phyloP scores from a whole-genome alignment of 1,140 invertebrate species.

The Cydia fagiglandana region DNA sequence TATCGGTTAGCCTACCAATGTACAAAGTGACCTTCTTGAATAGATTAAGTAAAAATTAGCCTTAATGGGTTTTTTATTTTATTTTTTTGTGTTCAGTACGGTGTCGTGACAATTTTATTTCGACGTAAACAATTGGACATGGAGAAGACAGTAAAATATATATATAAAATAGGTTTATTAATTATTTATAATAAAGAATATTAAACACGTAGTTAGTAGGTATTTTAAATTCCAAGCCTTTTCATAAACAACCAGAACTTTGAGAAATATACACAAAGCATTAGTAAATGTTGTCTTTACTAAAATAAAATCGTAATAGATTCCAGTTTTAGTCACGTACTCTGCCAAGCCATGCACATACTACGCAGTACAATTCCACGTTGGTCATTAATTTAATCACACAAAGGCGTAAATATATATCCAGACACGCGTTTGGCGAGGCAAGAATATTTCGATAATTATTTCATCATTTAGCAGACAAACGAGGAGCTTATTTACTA shows the following conservation, averaged over 20 bases:
- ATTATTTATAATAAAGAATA: no score
- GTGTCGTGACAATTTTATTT: no score
- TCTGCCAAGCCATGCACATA: slow-evolving; percentile 23
- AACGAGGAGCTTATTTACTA: not conserved
- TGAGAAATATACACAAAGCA: not conserved
- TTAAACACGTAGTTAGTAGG: no score
- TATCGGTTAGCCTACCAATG: not conserved
- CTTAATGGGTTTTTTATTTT: no score
- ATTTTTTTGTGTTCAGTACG: no score
- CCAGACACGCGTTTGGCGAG: slow-evolving; percentile 41
- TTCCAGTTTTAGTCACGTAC: slow-evolving; percentile 26
- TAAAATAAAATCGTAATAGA: slow-evolving; percentile 1
- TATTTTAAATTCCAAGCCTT: not conserved
- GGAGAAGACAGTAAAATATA: no score
- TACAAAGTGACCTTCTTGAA: not conserved
- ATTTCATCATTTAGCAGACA: not conserved
- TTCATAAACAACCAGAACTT: not conserved
- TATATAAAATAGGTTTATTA: no score
- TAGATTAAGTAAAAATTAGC: not conserved
- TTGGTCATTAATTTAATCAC: slow-evolving; percentile 37
- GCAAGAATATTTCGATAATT: slow-evolving; percentile 35
- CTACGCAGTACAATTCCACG: slow-evolving; percentile 41
- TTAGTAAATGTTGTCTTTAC: slow-evolving; percentile 4
- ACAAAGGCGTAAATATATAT: slow-evolving; percentile 43
- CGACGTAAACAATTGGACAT: no score